Base-by-base conservation (phyloP, 2,113 vertebrate species). In the Phylloscopus whistleri region DNA sequence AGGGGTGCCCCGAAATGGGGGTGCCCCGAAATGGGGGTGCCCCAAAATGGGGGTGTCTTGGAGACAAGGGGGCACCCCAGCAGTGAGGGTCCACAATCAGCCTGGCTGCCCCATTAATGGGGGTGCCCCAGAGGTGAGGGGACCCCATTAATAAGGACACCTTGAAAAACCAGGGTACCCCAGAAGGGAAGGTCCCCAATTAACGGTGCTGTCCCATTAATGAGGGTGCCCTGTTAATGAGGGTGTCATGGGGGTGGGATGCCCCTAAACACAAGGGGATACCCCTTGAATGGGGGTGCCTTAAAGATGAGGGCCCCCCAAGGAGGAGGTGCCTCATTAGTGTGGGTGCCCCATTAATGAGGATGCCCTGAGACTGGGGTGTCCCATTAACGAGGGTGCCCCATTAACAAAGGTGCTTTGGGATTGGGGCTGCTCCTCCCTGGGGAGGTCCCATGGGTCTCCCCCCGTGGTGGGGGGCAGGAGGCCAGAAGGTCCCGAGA, bases 101-200 rank as follows among this genome's bases (percentile, higher is more conserved):
- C 1, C 2, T 13, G n/a, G 19, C 33, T 53, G 19, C 4, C 46
- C 20, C 39, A 2, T 31, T 68, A 49, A 55, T 27, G n/a, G 62
- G 26, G 46, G n/a, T 44, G 46, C 27, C 22, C 31, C 23, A 27
- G 15, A n/a, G 16, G n/a, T 21, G 53, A 23, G 52, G 27, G 33
- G 2, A 9, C 13, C 37, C 39, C 39, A 8, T n/a, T 33, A 33
- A 41, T 41, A 3, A n/a, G 27, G 41, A 30, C 2, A 2, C 41
- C 41, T 11, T 56, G 6, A 46, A 48, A 26, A 39, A 1, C 58
- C 58, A 48, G 9, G 17, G 12, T 16, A 14, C 13, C 75, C 43
- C 24, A 9, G n/a, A 31, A 58, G 11, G 0, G 3, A 16, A 21
- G 11, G 2, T 69, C 26, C 16, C 24, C 23, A 6, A 0, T 59